Evolutionary conservation across 2,113 vertebrate genomes (phyloP).

Genomic region (Solea solea): DNA sequence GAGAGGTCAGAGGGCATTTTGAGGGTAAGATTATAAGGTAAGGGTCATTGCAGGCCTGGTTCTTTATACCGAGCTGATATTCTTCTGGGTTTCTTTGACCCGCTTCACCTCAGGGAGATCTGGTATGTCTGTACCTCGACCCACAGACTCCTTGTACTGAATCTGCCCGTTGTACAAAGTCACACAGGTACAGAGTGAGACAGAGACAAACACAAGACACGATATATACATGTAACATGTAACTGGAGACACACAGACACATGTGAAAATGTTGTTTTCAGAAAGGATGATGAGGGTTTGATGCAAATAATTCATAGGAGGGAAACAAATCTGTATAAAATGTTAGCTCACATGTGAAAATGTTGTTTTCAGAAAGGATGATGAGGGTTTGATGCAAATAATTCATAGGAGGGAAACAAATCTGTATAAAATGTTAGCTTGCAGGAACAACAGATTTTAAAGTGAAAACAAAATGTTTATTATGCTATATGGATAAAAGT

Average conservation of each 20-base stretch:
- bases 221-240: too few relatives aligned
- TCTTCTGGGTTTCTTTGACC: slow-evolving; percentile 95
- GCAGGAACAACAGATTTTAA: too few relatives aligned
- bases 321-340: too few relatives aligned
- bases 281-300: background rate
- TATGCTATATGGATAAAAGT: too few relatives aligned
- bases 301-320: too few relatives aligned
- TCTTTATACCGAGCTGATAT: slow-evolving; percentile 95
- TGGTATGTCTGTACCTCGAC: slow-evolving; percentile 91
- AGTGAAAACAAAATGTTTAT: too few relatives aligned
- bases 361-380: too few relatives aligned
- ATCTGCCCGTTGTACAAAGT: slow-evolving; percentile 81
- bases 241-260: background rate
- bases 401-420: too few relatives aligned
- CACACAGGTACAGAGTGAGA: slow-evolving; percentile 53
- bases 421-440: too few relatives aligned
- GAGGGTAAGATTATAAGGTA: background rate
- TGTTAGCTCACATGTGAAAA: too few relatives aligned
- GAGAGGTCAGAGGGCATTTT: slow-evolving; percentile 17
- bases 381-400: too few relatives aligned
- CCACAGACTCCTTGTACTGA: slow-evolving; percentile 93
- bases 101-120: slow-evolving; percentile 96
- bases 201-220: slow-evolving; percentile 27
- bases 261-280: background rate
- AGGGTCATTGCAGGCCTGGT: slow-evolving; percentile 37